Percentiles rank a stretch among this genome's conserved stretches.
phyloP scores from a whole-genome alignment of 2,797 vertebrate species.

The Microchirus variegatus region DNA sequence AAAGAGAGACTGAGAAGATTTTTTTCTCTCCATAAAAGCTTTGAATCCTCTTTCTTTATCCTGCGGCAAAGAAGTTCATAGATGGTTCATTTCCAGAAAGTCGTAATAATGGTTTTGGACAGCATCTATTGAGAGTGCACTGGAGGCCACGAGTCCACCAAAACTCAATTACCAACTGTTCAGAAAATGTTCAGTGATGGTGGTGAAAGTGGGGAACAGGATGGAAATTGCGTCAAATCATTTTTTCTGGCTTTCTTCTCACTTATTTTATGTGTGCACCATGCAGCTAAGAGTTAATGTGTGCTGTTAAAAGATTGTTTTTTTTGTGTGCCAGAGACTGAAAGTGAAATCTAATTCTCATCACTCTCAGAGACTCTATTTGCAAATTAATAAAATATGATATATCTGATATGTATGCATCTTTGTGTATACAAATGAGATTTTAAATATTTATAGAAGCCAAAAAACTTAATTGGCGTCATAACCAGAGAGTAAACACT shows the following conservation, averaged over 20 bases:
- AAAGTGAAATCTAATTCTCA: slow-evolving; percentile 25
- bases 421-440: neutral
- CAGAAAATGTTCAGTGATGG: slow-evolving; percentile 41
- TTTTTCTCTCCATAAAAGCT: slow-evolving; percentile 56
- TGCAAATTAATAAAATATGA: neutral
- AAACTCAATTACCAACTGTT: slow-evolving; percentile 64
- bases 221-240: slow-evolving; percentile 35
- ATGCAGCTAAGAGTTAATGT: slow-evolving; percentile 8
- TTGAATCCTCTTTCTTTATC: slow-evolving; percentile 39
- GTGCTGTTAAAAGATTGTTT: neutral
- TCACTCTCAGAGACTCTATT: slow-evolving; percentile 27
- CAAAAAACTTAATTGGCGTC: neutral
- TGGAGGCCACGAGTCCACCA: slow-evolving; percentile 43
- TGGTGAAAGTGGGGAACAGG: slow-evolving; percentile 27
- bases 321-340: slow-evolving; percentile 2
- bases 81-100: slow-evolving; percentile 63
- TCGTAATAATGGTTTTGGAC: slow-evolving; percentile 64
- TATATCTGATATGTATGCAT: too few relatives aligned
- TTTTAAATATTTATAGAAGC: neutral
- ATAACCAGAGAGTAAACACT: too few relatives aligned
- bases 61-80: slow-evolving; percentile 37
- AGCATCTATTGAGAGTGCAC: slow-evolving; percentile 50
- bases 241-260: slow-evolving; percentile 19
- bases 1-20: slow-evolving; percentile 17
- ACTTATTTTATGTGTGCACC: slow-evolving; percentile 14